Conservation (phyloP, 2,888 invertebrate species). For the Drosophila barbarae region DNA sequence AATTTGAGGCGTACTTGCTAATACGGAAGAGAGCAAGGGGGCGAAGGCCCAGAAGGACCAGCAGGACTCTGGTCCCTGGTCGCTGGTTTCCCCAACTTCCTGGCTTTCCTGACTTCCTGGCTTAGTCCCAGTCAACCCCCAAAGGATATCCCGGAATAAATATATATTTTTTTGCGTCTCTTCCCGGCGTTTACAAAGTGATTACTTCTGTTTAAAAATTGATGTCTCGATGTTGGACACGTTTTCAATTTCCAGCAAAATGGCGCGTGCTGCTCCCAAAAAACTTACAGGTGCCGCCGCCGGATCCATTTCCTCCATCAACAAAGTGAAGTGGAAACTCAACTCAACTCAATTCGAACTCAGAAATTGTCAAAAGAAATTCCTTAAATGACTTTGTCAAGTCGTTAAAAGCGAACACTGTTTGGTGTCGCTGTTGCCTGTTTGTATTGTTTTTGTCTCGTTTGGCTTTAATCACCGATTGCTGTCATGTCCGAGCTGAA, state of each 20-base stretch:
- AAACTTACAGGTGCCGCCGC: slow-evolving; percentile 44
- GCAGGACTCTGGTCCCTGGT: slow-evolving; percentile 35
- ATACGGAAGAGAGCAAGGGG: slow-evolving; percentile 40
- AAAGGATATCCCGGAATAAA: slow-evolving; percentile 33
- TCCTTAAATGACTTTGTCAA: slow-evolving; percentile 52
- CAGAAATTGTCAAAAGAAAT: slow-evolving; percentile 60
- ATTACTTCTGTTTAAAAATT: slow-evolving; percentile 77
- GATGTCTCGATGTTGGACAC: slow-evolving; percentile 75
- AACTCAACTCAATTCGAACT: slow-evolving; percentile 16
- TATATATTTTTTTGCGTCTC: slow-evolving; percentile 22
- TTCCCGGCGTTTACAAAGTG: slow-evolving; percentile 74
- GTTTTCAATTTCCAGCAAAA: slow-evolving; percentile 73
- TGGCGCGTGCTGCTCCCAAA: slow-evolving; percentile 21
- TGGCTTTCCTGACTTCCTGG: neutral
- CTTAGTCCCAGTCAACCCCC: slow-evolving; percentile 58
- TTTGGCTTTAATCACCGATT: slow-evolving; percentile 42
- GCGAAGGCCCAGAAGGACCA: slow-evolving; percentile 19
- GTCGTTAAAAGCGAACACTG: slow-evolving; percentile 53
- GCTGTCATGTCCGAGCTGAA: slow-evolving; percentile 51
- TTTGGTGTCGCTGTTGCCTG: slow-evolving; percentile 27
- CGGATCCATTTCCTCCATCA: slow-evolving; percentile 26
- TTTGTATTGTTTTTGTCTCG: slow-evolving; percentile 29
- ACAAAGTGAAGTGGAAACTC: slow-evolving; percentile 34
- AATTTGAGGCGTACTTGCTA: slow-evolving; percentile 65
- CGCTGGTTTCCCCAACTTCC: slow-evolving; percentile 11